A percentile compares a stretch with the other conserved stretches of the same genome.
phyloP scores from a whole-genome alignment of 2,888 invertebrate species.

The Subacronicta megacephala region DNA sequence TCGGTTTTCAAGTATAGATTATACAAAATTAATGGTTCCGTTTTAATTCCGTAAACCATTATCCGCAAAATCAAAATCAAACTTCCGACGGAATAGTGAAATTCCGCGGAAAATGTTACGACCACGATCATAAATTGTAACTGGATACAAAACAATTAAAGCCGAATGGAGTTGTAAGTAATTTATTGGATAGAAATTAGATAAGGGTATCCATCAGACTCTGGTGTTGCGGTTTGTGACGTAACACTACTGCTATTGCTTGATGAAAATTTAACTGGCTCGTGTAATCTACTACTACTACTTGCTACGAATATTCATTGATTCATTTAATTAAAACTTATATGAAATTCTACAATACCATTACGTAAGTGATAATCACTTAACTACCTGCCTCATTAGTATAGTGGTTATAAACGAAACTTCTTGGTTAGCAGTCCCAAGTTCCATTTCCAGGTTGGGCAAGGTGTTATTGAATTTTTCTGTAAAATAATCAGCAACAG shows the following conservation, averaged over 20 bases:
- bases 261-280: constrained; percentile 8
- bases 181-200: constrained; percentile 79
- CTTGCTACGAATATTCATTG: too few relatives aligned
- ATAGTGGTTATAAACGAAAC: too few relatives aligned
- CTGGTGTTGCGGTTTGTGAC: constrained; percentile 47
- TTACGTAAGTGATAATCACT: too few relatives aligned
- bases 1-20: constrained; percentile 15
- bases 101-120: constrained; percentile 55
- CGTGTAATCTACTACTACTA: constrained; percentile 8
- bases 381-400: too few relatives aligned
- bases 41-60: constrained; percentile 22
- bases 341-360: too few relatives aligned
- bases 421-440: too few relatives aligned
- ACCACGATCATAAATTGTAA: constrained; percentile 71
- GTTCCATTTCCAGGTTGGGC: too few relatives aligned
- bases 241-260: constrained; percentile 20
- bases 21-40: constrained; percentile 13
- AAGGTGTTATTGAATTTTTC: too few relatives aligned
- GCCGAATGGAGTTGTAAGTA: constrained; percentile 72
- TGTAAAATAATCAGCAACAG: too few relatives aligned
- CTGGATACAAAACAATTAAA: constrained; percentile 77
- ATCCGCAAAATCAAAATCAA: constrained; percentile 46
- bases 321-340: too few relatives aligned
- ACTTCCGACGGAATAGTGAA: constrained; percentile 44
- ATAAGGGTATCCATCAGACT: constrained; percentile 71